Conservation (phyloP, 2,113 vertebrate species). For the Tragulus kanchil region DNA sequence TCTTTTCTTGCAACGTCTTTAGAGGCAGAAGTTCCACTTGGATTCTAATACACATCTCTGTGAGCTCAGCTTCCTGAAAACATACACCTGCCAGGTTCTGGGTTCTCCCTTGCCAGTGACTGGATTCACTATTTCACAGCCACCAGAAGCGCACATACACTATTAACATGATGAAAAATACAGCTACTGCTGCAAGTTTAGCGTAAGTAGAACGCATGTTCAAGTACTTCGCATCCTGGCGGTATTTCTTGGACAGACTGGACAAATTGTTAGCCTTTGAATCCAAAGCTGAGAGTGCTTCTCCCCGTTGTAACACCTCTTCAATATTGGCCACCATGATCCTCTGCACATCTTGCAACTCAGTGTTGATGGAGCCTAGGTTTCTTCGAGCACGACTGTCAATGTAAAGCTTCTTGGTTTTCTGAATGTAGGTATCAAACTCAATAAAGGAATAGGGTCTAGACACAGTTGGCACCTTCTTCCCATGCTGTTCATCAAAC, state of each 20-base stretch:
- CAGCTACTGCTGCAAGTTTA: constrained; percentile 96
- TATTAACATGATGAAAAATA: constrained; percentile 99
- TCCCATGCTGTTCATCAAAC: constrained; percentile 98
- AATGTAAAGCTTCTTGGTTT: constrained; percentile 99
- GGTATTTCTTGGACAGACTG: constrained; percentile 98
- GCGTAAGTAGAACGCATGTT: constrained; percentile 99
- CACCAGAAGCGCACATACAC: constrained; percentile 99
- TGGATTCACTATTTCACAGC: constrained; percentile 90
- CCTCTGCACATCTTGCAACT: constrained; percentile 98
- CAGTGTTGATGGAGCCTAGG: constrained; percentile 98
- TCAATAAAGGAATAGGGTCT: constrained; percentile 99
- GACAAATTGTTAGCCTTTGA: constrained; percentile 98
- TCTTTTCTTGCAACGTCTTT: too few species aligned
- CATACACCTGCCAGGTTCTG: constrained; percentile 80
- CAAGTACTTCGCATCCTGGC: constrained; percentile 98
- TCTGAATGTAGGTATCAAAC: constrained; percentile 99
- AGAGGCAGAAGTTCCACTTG: too few species aligned
- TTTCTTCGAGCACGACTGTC: constrained; percentile 97
- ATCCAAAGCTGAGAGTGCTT: constrained; percentile 97
- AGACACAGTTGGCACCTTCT: constrained; percentile 97
- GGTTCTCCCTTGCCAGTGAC: constrained; percentile 77
- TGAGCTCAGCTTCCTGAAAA: constrained; percentile 83
- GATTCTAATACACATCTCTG: too few species aligned
- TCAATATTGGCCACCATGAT: constrained; percentile 99
- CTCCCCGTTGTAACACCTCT: constrained; percentile 97